Evolutionary conservation across 2,797 vertebrate species (phyloP).

Genomic region (Xerus rutilus): DNA sequence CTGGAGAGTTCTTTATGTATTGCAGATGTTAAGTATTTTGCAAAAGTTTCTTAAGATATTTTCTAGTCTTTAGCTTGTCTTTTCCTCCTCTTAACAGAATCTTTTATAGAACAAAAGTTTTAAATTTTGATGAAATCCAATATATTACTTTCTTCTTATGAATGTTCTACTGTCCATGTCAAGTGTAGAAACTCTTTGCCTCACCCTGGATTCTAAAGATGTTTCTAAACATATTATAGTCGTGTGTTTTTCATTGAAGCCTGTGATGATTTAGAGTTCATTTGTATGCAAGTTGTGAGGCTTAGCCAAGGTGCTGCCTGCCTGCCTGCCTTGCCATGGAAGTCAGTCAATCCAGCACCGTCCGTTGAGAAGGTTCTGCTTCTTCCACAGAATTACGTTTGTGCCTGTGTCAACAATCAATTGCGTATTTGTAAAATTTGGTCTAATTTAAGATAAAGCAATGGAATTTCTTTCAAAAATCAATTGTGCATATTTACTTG

Average conservation of each 20-base stretch:
- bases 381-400: not conserved
- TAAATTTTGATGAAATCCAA: not conserved
- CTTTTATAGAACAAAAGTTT: not conserved
- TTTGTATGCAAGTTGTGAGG: not conserved
- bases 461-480: not conserved
- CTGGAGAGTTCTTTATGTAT: slow-evolving; percentile 19
- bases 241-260: not conserved
- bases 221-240: not conserved
- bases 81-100: not conserved
- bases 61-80: not conserved
- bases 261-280: not conserved
- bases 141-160: not conserved
- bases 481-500: not conserved
- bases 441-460: too few relatives aligned
- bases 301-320: not conserved
- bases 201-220: not conserved
- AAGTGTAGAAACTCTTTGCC: not conserved
- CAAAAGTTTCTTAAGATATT: not conserved
- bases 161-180: not conserved
- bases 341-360: not conserved
- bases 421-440: not conserved
- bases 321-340: not conserved
- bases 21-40: not conserved
- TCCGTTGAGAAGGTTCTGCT: not conserved
- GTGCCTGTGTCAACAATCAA: not conserved